Base-by-base conservation (phyloP, 2,888 invertebrate species). In the Perizoma flavofasciatum region DNA sequence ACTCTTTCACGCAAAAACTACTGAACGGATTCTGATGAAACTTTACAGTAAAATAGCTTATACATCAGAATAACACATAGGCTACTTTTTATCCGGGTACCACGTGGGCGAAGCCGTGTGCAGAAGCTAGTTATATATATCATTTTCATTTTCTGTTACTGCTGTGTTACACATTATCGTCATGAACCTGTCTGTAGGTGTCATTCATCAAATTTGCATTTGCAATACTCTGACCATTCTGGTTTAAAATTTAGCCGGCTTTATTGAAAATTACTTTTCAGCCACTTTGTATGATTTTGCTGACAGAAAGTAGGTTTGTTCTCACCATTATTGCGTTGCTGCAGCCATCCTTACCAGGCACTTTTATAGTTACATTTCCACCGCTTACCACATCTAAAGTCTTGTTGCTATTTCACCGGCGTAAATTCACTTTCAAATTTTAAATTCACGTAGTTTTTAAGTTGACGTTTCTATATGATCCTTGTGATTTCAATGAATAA, bases 241-340 rank as follows among this genome's bases (percentile, higher is more conserved):
- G 2, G 44, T 55, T 54, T 1, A 41, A 45, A 5, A 60, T 55
- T 5, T 48, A 60, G 11, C 60, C 55, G 0, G 8, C 33, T 8
- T 52, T n/a, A 55, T 37, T 52, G 39, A 61, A 61, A 34, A 44
- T 7, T 2, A 61, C 46, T 34, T 49, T 45, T 40, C 52, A 49
- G 8, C 46, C 53, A 56, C 39, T 61, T 10, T 52, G 49, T 1
- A 44, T 53, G 22, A 61, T 40, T 39, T 53, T 45, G 53, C 56
- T 61, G 8, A 62, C 62, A 6, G 55, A 61, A 11, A 61, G 35
- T n/a, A 61, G 35, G 41, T 58, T 58, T 6, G 49, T 48, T 11
- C 43, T 54, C 9, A 63, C 56, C 48, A 51, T 37, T 8, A 60
- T 60, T 2, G 39, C 1, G 1, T 1, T 11, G 33, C 41, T 55